A percentile compares a stretch with the other conserved stretches of the same genome.
These are phyloP conservation scores for Melieria crassipennis DNA, from an alignment of 2,888 invertebrate species.

Conservation along the genomic window DNA sequence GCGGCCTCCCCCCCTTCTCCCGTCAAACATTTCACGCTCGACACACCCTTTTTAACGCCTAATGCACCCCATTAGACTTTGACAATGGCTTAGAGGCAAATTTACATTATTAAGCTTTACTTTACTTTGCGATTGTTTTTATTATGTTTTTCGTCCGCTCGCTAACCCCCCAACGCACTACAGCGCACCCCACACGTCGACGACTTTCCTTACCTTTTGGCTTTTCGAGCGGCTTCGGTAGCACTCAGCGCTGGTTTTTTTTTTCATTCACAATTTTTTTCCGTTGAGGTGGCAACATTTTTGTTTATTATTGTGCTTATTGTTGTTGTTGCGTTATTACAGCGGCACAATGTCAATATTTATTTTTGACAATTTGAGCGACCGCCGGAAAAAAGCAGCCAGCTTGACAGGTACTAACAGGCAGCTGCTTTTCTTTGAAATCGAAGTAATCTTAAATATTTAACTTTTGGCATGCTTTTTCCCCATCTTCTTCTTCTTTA, in stretches of 20 bases:
- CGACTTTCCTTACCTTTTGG: not conserved
- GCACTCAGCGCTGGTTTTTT: conserved; percentile 6
- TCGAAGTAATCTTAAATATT: conserved; percentile 30
- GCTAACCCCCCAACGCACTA: not conserved
- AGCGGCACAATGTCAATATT: conserved; percentile 42
- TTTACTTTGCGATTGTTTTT: conserved; percentile 24
- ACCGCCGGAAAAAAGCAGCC: not conserved
- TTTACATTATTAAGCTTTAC: conserved; percentile 57
- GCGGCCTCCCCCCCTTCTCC: not conserved
- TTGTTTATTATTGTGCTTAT: conserved; percentile 16
- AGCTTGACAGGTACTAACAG: conserved; percentile 18
- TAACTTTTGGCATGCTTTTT: conserved; percentile 10
- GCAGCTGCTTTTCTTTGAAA: conserved; percentile 22
- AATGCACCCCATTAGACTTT: conserved; percentile 58
- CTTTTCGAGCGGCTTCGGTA: not conserved
- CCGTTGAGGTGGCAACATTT: conserved; percentile 2
- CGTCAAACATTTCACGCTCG: not conserved
- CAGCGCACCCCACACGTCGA: no score
- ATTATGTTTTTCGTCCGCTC: not conserved
- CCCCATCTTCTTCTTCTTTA: no score
- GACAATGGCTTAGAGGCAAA: conserved; percentile 58
- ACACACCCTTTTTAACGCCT: conserved; percentile 32
- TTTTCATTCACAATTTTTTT: not conserved
- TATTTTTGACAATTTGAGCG: conserved; percentile 41
- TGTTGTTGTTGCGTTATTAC: conserved; percentile 32